phyloP scores from a whole-genome alignment of 2,888 invertebrate species.

The Campaea margaritaria region DNA sequence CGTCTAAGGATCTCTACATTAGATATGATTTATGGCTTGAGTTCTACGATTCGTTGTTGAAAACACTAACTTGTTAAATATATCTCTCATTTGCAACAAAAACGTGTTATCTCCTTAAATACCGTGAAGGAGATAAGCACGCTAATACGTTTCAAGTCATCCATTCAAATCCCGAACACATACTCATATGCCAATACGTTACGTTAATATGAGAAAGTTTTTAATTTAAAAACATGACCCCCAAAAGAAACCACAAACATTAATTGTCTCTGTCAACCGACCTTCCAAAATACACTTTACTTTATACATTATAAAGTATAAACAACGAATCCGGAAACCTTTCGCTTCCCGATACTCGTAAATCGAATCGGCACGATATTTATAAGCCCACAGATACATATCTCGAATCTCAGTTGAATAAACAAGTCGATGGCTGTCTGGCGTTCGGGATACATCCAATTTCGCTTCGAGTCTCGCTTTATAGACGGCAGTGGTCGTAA shows the following conservation, averaged over 20 bases:
- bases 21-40: too few relatives aligned
- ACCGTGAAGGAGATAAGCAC: too few relatives aligned
- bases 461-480: slow-evolving; percentile 15
- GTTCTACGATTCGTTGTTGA: too few relatives aligned
- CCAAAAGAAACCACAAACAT: neutral
- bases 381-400: slow-evolving; percentile 35
- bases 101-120: too few relatives aligned
- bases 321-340: slow-evolving; percentile 20
- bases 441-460: slow-evolving; percentile 16
- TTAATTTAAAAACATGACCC: neutral
- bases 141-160: too few relatives aligned
- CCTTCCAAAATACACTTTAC: slow-evolving; percentile 20
- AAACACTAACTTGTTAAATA: too few relatives aligned
- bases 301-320: slow-evolving; percentile 4
- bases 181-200: too few relatives aligned
- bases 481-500: slow-evolving; percentile 5
- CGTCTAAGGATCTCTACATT: too few relatives aligned
- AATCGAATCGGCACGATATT: slow-evolving; percentile 25
- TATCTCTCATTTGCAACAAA: too few relatives aligned
- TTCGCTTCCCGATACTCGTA: slow-evolving; percentile 16
- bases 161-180: too few relatives aligned
- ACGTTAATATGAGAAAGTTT: too few relatives aligned
- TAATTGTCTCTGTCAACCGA: slow-evolving; percentile 5
- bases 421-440: slow-evolving; percentile 28
- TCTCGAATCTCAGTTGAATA: slow-evolving; percentile 29